Evolutionary conservation across 1,140 invertebrate species (phyloP).

Genomic region (Leptinotarsa undecemlineata): DNA sequence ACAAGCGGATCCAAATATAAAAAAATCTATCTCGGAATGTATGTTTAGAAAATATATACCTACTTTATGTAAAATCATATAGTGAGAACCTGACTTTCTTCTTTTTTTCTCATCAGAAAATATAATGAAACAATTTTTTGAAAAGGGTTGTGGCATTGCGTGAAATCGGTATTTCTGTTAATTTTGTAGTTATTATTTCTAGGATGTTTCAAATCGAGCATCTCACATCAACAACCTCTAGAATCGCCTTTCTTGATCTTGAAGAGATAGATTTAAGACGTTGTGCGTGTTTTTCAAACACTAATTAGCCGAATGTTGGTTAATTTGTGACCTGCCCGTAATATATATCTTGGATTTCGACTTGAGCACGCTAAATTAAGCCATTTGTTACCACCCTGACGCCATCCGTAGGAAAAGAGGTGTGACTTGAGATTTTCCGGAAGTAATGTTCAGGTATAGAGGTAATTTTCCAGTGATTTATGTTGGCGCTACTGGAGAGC

Average conservation of each 20-base stretch:
- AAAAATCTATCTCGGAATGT: too few species aligned
- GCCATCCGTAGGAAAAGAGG: slow-evolving; percentile 17
- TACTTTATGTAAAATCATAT: too few species aligned
- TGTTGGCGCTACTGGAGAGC: slow-evolving; percentile 4
- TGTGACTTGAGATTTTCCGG: slow-evolving; percentile 25
- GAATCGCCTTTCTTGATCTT: not conserved
- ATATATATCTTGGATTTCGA: slow-evolving; percentile 27
- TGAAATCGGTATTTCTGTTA: too few species aligned
- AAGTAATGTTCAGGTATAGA: slow-evolving; percentile 27
- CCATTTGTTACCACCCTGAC: slow-evolving; percentile 16
- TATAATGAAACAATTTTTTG: too few species aligned
- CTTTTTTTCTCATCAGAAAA: too few species aligned
- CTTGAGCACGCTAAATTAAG: slow-evolving; percentile 24
- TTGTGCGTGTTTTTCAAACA: slow-evolving; percentile 20
- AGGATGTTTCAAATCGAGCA: too few species aligned
- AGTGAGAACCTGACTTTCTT: too few species aligned
- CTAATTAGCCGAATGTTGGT: slow-evolving; percentile 15
- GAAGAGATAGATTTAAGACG: slow-evolving; percentile 11
- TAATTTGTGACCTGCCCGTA: slow-evolving; percentile 25
- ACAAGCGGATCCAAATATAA: too few species aligned
- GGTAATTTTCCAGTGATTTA: slow-evolving; percentile 25
- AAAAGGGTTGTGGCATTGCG: too few species aligned
- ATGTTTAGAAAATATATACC: too few species aligned
- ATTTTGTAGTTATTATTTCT: too few species aligned
- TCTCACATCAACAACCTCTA: not conserved